Percentiles rank a stretch among this genome's conserved stretches.
Evolutionary conservation across 2,797 vertebrate genomes (phyloP).

Genomic region (Corythornis leucogaster): DNA sequence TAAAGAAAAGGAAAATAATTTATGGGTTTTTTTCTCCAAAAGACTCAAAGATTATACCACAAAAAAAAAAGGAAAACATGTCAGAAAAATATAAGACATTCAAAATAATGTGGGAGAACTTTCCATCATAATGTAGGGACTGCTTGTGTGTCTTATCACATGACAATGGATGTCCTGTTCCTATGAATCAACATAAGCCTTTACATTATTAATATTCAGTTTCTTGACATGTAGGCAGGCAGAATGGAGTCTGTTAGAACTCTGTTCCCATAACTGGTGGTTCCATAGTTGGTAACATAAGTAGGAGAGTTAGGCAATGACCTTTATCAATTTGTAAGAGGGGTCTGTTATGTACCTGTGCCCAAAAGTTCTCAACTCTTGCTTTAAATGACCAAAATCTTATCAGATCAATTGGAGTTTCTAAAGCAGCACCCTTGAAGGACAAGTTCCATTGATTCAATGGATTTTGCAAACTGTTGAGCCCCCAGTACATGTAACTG

Average conservation of each 20-base stretch:
- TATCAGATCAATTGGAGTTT: neutral
- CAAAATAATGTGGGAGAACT: neutral
- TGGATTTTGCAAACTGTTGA: neutral
- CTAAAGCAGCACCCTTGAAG: neutral
- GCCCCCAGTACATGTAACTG: rapidly evolving
- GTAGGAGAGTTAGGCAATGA: neutral
- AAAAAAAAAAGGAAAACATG: neutral
- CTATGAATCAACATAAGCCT: neutral
- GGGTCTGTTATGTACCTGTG: rapidly evolving
- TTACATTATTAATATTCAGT: neutral
- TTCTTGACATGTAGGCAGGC: neutral
- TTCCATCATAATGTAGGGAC: neutral
- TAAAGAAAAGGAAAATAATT: neutral
- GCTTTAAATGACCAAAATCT: neutral
- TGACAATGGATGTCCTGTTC: neutral
- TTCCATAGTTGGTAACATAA: neutral
- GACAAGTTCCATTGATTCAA: neutral
- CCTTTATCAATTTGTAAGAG: neutral
- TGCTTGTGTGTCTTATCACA: neutral
- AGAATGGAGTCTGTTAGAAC: neutral
- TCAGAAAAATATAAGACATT: neutral
- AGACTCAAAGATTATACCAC: neutral
- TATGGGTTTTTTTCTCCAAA: neutral
- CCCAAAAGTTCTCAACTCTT: neutral
- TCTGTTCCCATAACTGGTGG: neutral